phyloP scores from a whole-genome alignment of 2,113 vertebrate species.

The Mormoops blainvillei region DNA sequence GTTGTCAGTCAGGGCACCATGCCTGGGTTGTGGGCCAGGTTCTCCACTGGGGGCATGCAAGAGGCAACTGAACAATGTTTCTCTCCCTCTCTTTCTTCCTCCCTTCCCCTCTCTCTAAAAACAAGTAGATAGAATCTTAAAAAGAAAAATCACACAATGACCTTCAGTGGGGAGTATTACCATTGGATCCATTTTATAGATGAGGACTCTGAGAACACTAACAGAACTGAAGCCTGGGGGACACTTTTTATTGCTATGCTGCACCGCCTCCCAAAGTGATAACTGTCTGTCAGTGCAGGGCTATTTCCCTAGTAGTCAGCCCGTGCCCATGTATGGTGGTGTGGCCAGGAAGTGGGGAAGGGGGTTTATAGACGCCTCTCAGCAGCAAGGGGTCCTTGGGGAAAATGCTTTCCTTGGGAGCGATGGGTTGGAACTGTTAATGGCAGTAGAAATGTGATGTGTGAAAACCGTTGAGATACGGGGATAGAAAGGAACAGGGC shows the following conservation, averaged over 20 bases:
- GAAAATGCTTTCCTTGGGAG: slow-evolving; percentile 15
- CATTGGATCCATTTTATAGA: neutral
- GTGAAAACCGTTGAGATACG: slow-evolving; percentile 15
- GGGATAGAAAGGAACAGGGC: neutral
- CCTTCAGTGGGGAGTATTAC: neutral
- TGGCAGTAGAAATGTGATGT: slow-evolving; percentile 43
- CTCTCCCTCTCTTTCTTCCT: too few species aligned
- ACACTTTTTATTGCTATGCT: neutral
- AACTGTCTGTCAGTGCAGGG: neutral
- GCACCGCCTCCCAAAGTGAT: neutral
- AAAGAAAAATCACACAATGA: neutral
- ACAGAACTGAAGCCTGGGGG: neutral
- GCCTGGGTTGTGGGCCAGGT: too few species aligned
- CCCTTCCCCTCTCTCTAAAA: too few species aligned
- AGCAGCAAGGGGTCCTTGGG: neutral
- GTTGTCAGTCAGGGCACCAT: too few species aligned
- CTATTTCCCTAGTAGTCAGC: neutral
- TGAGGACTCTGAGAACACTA: neutral
- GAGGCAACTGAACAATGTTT: too few species aligned
- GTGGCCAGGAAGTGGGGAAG: neutral
- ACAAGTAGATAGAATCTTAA: too few species aligned
- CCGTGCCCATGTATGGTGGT: neutral
- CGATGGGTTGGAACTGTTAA: slow-evolving; percentile 24
- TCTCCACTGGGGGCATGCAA: too few species aligned
- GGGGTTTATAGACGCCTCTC: slow-evolving; percentile 9